Evolutionary conservation across 2,113 vertebrate species (phyloP), one percentile per base, ranked within the genome.

Genomic region (Danionella cerebrum): DNA sequence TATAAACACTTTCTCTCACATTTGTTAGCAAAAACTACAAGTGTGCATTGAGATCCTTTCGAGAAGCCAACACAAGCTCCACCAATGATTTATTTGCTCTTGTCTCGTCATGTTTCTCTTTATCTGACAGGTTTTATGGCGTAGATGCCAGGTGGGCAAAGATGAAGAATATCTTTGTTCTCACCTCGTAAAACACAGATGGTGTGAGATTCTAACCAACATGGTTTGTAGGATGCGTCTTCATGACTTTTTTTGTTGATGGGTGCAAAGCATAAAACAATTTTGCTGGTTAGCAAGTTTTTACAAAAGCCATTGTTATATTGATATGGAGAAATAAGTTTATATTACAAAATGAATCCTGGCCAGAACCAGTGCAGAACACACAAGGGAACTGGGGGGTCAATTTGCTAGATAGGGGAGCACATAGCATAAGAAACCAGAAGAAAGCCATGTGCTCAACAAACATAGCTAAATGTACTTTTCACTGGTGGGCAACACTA

Each of bases 141-240:
- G 36, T 41, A 21, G 31, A 67, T 60, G 62, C 41, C 24, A 16
- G 5, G 19, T 53, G 27, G 41, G 48, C 57, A 41, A 54, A 72
- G 50, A 59, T 62, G 58, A 31, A 44, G 39, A 18, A 39, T 18
- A 24, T 47, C 8, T 67, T 29, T 19, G n/a, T n/a, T 63, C 13
- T 1, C 48, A 29, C 10, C 14, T 25, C 16, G 19, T 18, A 4
- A 47, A 42, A 54, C 18, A 47, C 52, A 63, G 16, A 54, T 72
- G 45, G 44, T 36, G 42, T 12, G 4, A 54, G 31, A 39, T 54
- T 33, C 33, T 53, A 53, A 53, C 29, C 51, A 19, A 25, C 51
- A 19, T 19, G 29, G 16, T 19, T 53, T 53, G n/a, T 10, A 51
- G 5, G 27, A 29, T 16, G 31, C 3, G 14, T 11, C 14, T 33